A percentile compares a stretch with the other conserved stretches of the same genome.
Conservation (phyloP, 1,140 invertebrate species). For the Nephila pilipes region DNA sequence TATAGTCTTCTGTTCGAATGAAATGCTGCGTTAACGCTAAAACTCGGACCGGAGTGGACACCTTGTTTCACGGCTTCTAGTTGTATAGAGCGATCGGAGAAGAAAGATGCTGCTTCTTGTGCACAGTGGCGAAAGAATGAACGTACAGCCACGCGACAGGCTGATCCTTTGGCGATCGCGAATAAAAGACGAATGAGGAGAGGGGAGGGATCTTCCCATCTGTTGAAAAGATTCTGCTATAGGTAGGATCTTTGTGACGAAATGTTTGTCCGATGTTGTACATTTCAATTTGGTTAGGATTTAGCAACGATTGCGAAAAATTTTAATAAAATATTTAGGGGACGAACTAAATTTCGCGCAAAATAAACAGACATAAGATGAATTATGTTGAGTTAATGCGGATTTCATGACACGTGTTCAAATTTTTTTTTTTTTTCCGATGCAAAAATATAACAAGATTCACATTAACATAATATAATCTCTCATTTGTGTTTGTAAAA, state of each 20-base stretch:
- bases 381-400: no score
- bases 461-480: no score
- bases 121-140: slow-evolving; percentile 50
- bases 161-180: slow-evolving; percentile 49
- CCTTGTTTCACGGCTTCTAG: background rate
- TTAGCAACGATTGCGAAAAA: no score
- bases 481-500: no score
- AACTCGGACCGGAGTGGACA: background rate
- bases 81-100: background rate
- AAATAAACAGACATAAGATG: no score
- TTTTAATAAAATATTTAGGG: no score
- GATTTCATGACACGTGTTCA: no score
- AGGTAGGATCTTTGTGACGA: background rate
- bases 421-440: no score
- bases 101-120: background rate
- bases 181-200: background rate
- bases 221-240: background rate
- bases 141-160: background rate
- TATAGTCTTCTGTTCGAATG: background rate
- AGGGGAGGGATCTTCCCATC: background rate
- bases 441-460: no score
- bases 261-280: no score
- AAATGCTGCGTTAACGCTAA: background rate
- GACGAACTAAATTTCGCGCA: no score
- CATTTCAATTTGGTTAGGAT: no score